Conservation (phyloP, 1,140 invertebrate genomes). For the Yoshiicerus persimilis region DNA sequence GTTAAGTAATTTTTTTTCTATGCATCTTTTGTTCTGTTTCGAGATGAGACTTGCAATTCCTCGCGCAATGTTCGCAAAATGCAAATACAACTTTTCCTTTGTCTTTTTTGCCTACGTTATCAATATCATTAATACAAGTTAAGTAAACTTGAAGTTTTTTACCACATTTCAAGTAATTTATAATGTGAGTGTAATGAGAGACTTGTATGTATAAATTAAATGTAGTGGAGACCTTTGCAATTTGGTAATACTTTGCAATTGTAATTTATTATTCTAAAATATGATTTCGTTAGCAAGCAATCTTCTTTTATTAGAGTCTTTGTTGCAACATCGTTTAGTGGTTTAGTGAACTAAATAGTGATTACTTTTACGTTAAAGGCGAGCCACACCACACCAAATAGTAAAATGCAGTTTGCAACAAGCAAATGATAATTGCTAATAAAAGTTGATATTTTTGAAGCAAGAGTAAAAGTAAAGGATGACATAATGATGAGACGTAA, state of each 20-base stretch:
- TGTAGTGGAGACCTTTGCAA: neutral
- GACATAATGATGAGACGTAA: neutral
- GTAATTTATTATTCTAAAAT: neutral
- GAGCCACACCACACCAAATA: neutral
- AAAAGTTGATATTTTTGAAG: neutral
- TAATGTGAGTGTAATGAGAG: no score
- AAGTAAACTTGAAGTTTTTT: neutral
- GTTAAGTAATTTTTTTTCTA: slow-evolving; percentile 2
- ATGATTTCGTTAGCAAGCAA: neutral
- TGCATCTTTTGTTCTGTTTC: neutral
- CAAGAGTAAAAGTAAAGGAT: neutral
- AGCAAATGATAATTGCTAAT: neutral
- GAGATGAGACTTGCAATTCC: neutral
- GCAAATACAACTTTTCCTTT: neutral
- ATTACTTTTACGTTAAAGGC: neutral
- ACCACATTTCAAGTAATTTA: neutral
- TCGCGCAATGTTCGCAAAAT: neutral
- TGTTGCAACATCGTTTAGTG: neutral
- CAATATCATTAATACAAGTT: neutral
- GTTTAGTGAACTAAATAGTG: neutral
- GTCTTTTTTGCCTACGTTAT: neutral
- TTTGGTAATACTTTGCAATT: neutral
- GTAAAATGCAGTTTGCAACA: neutral
- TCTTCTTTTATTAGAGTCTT: neutral
- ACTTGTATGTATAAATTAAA: neutral